Conservation (phyloP, 2,888 invertebrate genomes). For the Autographa gamma region DNA sequence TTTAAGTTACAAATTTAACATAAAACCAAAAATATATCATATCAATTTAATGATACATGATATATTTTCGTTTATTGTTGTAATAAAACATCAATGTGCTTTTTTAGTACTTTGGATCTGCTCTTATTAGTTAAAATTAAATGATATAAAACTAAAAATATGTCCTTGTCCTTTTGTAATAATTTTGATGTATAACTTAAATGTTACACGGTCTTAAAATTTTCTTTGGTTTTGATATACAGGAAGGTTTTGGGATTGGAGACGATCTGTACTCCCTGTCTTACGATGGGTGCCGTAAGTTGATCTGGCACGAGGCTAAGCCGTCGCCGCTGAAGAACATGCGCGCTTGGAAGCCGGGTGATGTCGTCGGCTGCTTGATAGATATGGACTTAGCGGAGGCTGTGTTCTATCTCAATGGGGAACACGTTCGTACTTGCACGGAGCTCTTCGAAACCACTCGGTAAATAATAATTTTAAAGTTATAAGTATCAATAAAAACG, state of each 20-base stretch:
- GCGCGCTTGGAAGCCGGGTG: slow-evolving; percentile 94
- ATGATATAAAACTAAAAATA: neutral
- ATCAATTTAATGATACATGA: too few relatives aligned
- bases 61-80: neutral
- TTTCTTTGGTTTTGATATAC: slow-evolving; percentile 39
- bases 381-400: slow-evolving; percentile 93
- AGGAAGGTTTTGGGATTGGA: slow-evolving; percentile 98
- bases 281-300: slow-evolving; percentile 96
- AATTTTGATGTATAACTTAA: neutral
- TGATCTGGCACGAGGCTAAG: slow-evolving; percentile 96
- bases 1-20: neutral
- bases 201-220: neutral
- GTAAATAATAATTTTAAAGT: slow-evolving; percentile 77
- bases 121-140: neutral
- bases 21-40: neutral
- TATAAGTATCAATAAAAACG: too few relatives aligned
- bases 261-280: slow-evolving; percentile 96
- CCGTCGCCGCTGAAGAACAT: slow-evolving; percentile 88
- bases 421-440: slow-evolving; percentile 90
- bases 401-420: slow-evolving; percentile 95
- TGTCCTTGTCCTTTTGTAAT: neutral
- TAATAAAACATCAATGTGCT: neutral
- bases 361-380: slow-evolving; percentile 95
- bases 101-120: neutral
- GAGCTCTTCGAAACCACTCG: slow-evolving; percentile 93